phyloP scores from a whole-genome alignment of 2,888 invertebrate genomes.

The Apeira syringaria region DNA sequence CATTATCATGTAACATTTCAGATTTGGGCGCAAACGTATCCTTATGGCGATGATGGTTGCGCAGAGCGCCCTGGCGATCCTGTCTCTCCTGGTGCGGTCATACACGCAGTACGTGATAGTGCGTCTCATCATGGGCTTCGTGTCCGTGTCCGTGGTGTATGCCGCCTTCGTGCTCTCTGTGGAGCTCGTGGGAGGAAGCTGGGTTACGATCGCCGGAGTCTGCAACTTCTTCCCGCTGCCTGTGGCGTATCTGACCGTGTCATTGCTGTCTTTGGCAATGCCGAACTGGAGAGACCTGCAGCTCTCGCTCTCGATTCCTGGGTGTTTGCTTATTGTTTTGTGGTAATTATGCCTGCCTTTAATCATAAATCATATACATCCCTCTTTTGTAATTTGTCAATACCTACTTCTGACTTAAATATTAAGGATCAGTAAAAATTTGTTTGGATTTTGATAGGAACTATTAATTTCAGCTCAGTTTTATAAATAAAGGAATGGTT shows the following conservation, averaged over 20 bases:
- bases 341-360: slow-evolving; percentile 86
- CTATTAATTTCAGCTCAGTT: no score
- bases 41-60: slow-evolving; percentile 88
- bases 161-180: slow-evolving; percentile 91
- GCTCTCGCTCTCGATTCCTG: slow-evolving; percentile 88
- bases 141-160: slow-evolving; percentile 92
- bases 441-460: no score
- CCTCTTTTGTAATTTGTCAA: no score
- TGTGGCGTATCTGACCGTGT: slow-evolving; percentile 88
- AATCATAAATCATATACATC: no score
- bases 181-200: slow-evolving; percentile 90
- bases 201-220: slow-evolving; percentile 91
- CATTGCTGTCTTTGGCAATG: slow-evolving; percentile 87
- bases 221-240: slow-evolving; percentile 92
- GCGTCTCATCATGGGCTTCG: slow-evolving; percentile 88
- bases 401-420: no score
- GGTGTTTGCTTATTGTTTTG: slow-evolving; percentile 85
- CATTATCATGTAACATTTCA: no score
- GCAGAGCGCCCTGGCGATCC: slow-evolving; percentile 87
- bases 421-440: no score
- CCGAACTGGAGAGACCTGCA: slow-evolving; percentile 90
- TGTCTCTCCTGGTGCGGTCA: slow-evolving; percentile 88
- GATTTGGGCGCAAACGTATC: slow-evolving; percentile 89
- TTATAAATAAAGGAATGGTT: no score
- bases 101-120: slow-evolving; percentile 88